These are phyloP conservation scores for Yponomeuta cagnagella DNA, from an alignment of 2,888 invertebrate genomes.

Conservation along the genomic window DNA sequence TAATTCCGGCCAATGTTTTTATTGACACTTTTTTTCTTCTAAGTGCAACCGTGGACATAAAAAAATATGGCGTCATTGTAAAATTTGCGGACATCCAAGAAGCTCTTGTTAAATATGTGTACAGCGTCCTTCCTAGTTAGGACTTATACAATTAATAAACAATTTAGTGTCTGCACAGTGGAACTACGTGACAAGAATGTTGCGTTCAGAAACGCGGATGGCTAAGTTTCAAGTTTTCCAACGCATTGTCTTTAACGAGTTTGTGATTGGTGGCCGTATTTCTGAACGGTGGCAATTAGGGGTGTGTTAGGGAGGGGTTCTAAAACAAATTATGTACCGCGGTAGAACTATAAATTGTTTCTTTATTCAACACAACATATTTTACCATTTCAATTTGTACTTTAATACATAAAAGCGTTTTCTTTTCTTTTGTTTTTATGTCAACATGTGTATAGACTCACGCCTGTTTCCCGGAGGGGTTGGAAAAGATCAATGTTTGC, in stretches of 20 bases:
- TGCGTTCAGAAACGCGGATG: not conserved
- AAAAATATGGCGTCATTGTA: not conserved
- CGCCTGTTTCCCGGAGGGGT: too few species aligned
- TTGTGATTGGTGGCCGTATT: conserved; percentile 13
- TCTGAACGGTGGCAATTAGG: conserved; percentile 4
- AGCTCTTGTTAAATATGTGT: not conserved
- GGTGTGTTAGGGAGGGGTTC: not conserved
- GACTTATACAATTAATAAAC: conserved; percentile 38
- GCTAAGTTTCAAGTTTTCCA: conserved; percentile 11
- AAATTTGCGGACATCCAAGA: not conserved
- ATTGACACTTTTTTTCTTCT: too few species aligned
- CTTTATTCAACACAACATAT: too few species aligned
- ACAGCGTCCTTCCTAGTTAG: conserved; percentile 15
- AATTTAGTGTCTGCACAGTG: conserved; percentile 29
- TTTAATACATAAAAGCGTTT: too few species aligned
- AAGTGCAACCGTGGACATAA: too few species aligned
- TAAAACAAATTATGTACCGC: not conserved
- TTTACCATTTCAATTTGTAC: too few species aligned
- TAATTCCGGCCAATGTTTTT: too few species aligned
- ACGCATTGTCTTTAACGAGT: conserved; percentile 16
- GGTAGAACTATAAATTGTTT: not conserved
- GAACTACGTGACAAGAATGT: conserved; percentile 30
- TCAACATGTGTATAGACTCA: too few species aligned
- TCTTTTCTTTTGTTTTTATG: too few species aligned
- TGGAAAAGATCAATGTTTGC: too few species aligned